These are phyloP conservation scores for Drosophila atripex DNA, from an alignment of 2,888 invertebrate species.

Conservation along the genomic window DNA sequence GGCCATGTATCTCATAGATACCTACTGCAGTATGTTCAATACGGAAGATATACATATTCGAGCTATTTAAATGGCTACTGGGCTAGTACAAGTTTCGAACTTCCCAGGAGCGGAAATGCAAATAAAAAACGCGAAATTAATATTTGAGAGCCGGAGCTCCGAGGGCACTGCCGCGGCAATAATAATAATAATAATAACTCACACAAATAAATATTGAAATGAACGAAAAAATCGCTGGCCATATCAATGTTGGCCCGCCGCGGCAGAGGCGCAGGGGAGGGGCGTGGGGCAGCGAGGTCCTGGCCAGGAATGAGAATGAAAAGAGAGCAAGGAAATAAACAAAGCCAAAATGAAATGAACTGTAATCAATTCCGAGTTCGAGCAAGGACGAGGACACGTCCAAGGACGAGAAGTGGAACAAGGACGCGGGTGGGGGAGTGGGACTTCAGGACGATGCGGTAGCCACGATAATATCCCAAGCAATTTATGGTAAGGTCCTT, in stretches of 20 bases:
- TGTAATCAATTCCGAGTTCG: slow-evolving; percentile 69
- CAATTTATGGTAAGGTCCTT: slow-evolving; percentile 62
- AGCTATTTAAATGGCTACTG: background rate
- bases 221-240: slow-evolving; percentile 40
- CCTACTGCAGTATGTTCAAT: too few species aligned
- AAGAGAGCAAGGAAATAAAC: slow-evolving; percentile 44
- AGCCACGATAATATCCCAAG: slow-evolving; percentile 64
- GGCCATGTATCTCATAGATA: background rate
- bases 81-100: background rate
- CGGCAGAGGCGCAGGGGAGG: background rate
- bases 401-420: background rate
- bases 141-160: slow-evolving; percentile 33
- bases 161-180: slow-evolving; percentile 19
- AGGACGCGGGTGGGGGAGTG: slow-evolving; percentile 5
- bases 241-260: slow-evolving; percentile 30
- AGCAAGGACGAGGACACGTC: slow-evolving; percentile 1
- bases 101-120: background rate
- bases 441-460: background rate
- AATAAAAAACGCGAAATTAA: slow-evolving; percentile 39
- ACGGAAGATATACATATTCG: background rate
- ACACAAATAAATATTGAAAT: slow-evolving; percentile 49
- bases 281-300: background rate
- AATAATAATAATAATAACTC: slow-evolving; percentile 56
- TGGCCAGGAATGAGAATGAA: slow-evolving; percentile 16
- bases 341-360: slow-evolving; percentile 71